Percentiles rank a stretch among this genome's conserved stretches.
Evolutionary conservation across 37 sponge, comb jelly and placozoan genomes (phyloP).

Genomic region (Eunapius fragilis): DNA sequence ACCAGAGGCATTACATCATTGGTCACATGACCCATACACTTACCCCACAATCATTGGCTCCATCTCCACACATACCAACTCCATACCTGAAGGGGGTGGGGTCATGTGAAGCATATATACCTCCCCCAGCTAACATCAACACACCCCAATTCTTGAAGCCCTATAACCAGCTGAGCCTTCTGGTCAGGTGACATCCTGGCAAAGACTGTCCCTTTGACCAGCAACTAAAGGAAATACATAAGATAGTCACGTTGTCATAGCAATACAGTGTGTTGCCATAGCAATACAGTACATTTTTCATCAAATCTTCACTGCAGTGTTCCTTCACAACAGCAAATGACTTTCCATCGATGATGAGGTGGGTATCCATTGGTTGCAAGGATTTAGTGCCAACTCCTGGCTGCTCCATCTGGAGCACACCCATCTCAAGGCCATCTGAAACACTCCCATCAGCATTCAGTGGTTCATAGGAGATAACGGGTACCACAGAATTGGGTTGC

Average conservation of each 20-base stretch:
- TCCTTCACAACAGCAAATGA: slow-evolving; percentile 44
- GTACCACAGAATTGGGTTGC: neutral
- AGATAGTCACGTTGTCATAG: neutral
- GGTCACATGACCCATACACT: slow-evolving; percentile 18
- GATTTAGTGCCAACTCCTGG: neutral
- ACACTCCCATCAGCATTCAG: slow-evolving; percentile 3
- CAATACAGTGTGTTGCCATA: neutral
- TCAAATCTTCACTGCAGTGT: slow-evolving; percentile 9
- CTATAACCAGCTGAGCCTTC: slow-evolving; percentile 81
- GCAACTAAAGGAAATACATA: slow-evolving; percentile 42
- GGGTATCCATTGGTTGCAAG: neutral
- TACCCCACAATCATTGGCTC: slow-evolving; percentile 97
- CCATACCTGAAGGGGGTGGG: slow-evolving; percentile 55
- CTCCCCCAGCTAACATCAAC: neutral
- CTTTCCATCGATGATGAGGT: slow-evolving; percentile 51
- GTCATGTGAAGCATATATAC: neutral
- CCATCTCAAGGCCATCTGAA: neutral
- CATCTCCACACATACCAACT: slow-evolving; percentile 97
- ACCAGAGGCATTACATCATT: neutral
- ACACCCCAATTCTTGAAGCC: slow-evolving; percentile 77
- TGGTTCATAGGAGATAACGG: slow-evolving; percentile 25
- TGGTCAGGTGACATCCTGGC: slow-evolving; percentile 90
- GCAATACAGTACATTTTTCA: neutral
- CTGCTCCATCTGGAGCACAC: neutral
- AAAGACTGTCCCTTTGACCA: slow-evolving; percentile 85